Conservation (phyloP, 2,113 vertebrate species). For the Emberiza fucata region DNA sequence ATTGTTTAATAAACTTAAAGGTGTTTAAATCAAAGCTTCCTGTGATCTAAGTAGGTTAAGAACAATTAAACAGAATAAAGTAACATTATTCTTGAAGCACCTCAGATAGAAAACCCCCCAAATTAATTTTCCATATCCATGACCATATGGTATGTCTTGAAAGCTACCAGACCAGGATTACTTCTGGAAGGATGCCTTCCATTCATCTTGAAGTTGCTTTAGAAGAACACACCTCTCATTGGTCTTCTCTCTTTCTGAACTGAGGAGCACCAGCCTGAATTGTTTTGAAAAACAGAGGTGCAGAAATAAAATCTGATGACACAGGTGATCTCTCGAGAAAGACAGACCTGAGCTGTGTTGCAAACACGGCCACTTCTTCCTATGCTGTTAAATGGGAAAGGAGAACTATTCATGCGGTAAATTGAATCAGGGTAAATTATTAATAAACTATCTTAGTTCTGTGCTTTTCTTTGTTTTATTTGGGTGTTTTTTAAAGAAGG, state of each 20-base stretch:
- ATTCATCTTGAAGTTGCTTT: not conserved
- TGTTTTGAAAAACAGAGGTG: not conserved
- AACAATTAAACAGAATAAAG: not conserved
- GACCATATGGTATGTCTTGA: not conserved
- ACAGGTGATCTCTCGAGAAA: not conserved
- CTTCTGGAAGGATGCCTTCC: not conserved
- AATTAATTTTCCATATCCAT: not conserved
- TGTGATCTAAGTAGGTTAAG: not conserved
- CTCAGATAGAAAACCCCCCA: not conserved
- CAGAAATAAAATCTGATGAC: not conserved
- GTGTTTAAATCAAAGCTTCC: not conserved
- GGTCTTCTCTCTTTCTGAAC: not conserved
- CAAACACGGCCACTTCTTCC: not conserved
- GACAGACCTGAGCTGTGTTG: not conserved
- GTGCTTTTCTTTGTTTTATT: not conserved
- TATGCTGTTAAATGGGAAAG: fast-evolving
- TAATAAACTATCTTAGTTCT: not conserved
- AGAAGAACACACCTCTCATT: not conserved
- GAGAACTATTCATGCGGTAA: not conserved
- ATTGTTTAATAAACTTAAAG: not conserved
- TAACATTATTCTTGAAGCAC: not conserved
- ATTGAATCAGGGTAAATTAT: not conserved
- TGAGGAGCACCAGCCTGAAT: not conserved
- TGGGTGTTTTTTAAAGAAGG: not conserved
- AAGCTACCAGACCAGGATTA: not conserved